Conservation (phyloP, 2,888 invertebrate genomes). For the Aethes cnicana region DNA sequence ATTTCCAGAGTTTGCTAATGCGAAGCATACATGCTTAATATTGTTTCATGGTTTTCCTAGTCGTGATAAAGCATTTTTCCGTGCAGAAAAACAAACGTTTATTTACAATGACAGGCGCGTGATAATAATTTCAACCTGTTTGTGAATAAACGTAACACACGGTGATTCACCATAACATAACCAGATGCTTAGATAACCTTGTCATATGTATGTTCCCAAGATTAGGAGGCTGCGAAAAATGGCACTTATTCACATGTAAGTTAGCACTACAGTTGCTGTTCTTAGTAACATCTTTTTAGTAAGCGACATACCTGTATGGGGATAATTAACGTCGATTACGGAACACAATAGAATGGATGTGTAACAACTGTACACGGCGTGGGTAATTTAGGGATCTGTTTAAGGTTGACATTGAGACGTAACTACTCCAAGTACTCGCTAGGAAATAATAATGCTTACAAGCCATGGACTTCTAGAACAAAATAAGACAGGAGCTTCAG, state of each 20-base stretch:
- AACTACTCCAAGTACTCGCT: constrained; percentile 3
- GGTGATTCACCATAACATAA: constrained; percentile 15
- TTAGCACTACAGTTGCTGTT: too few species aligned
- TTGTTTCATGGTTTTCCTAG: too few species aligned
- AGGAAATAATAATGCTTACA: too few species aligned
- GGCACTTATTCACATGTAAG: constrained; percentile 3
- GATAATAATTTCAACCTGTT: not conserved
- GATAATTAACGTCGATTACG: constrained; percentile 51
- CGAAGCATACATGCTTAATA: too few species aligned
- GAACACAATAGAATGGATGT: constrained; percentile 58
- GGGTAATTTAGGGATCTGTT: constrained; percentile 30
- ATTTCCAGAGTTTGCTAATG: too few species aligned
- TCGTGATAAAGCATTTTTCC: too few species aligned
- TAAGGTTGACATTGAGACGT: constrained; percentile 30
- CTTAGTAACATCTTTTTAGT: too few species aligned
- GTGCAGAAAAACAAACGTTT: not conserved
- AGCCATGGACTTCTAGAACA: too few species aligned
- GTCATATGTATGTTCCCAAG: constrained; percentile 22
- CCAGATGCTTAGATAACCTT: constrained; percentile 13
- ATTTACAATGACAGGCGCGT: constrained; percentile 1
- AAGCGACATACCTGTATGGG: not conserved
- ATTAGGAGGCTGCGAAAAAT: constrained; percentile 24
- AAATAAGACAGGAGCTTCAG: too few species aligned
- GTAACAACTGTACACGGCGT: constrained; percentile 32
- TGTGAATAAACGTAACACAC: not conserved